These are phyloP conservation scores for Myodes glareolus DNA, from an alignment of 2,113 vertebrate genomes.

Conservation along the genomic window DNA sequence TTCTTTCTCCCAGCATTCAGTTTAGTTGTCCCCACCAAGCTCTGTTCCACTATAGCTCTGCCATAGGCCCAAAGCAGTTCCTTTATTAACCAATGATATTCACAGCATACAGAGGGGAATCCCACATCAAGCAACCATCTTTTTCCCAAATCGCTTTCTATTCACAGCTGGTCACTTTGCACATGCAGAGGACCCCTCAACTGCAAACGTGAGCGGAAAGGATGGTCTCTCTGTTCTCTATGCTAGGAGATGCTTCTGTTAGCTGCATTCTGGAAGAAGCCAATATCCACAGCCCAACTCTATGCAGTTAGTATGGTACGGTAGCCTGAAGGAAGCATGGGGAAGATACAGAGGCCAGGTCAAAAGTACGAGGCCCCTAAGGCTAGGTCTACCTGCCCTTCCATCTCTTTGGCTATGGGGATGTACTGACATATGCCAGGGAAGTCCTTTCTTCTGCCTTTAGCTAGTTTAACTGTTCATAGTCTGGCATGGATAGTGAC, in stretches of 20 bases:
- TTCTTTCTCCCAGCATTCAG: no score
- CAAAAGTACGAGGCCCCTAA: not conserved
- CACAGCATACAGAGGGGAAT: no score
- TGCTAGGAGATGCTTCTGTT: not conserved
- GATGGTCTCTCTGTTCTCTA: not conserved
- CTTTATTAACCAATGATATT: no score
- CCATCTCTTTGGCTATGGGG: not conserved
- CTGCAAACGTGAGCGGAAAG: not conserved
- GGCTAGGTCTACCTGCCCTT: not conserved
- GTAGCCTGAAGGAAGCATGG: not conserved
- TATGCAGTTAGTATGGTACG: not conserved
- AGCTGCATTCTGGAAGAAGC: not conserved
- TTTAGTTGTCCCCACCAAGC: no score
- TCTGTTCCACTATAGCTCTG: no score
- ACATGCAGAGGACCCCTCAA: not conserved
- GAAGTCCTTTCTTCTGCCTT: constrained; percentile 23
- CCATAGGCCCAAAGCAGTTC: no score
- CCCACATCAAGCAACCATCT: no score
- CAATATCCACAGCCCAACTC: not conserved
- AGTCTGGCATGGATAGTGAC: constrained; percentile 3
- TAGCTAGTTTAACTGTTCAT: constrained; percentile 53
- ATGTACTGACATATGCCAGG: not conserved
- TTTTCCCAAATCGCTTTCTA: not conserved
- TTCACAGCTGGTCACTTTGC: not conserved
- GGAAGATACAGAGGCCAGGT: not conserved